Evolutionary conservation across 2,113 vertebrate genomes (phyloP).

Genomic region (Sigmodon hispidus): DNA sequence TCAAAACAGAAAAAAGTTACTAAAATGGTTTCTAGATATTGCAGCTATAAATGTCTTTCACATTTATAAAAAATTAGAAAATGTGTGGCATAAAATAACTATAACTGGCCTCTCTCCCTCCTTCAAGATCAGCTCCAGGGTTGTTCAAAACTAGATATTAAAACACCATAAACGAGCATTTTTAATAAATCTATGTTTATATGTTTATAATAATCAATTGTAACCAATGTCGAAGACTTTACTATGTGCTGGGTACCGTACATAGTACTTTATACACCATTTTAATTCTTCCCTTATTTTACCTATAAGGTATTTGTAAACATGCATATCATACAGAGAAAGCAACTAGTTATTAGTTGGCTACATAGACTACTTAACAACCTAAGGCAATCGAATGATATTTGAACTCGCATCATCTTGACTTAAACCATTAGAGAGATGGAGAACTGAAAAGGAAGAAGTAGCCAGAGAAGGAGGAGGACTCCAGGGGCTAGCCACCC

Average conservation of each 20-base stretch:
- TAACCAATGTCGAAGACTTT: background rate
- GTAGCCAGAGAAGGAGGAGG: too few relatives aligned
- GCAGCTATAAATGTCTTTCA: background rate
- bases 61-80: conserved; percentile 2
- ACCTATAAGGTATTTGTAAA: background rate
- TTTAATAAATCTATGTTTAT: background rate
- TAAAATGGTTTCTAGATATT: conserved; percentile 10
- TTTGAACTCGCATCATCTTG: background rate
- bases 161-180: background rate
- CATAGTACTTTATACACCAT: background rate
- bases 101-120: background rate
- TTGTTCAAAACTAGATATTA: background rate
- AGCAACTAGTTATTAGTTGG: background rate
- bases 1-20: background rate
- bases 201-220: background rate
- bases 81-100: background rate
- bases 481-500: too few relatives aligned
- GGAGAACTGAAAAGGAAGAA: too few relatives aligned
- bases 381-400: background rate
- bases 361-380: background rate
- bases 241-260: background rate
- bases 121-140: background rate
- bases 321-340: background rate
- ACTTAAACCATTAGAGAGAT: background rate
- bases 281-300: background rate